These are phyloP conservation scores for Anguilla japonica DNA, from an alignment of 2,113 vertebrate genomes.

Conservation along the genomic window DNA sequence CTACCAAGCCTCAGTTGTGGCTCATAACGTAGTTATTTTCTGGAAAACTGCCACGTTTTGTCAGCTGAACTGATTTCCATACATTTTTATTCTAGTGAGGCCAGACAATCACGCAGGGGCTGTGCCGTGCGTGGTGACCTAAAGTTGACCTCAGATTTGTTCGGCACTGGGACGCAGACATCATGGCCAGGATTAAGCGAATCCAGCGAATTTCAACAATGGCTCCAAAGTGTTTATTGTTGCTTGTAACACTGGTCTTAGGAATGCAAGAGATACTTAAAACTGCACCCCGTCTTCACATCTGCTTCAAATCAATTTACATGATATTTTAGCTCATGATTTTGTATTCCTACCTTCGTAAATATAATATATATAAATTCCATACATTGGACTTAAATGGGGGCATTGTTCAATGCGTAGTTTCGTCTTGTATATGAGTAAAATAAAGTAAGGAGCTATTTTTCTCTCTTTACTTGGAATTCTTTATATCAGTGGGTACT, in stretches of 20 bases:
- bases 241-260: background rate
- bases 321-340: background rate
- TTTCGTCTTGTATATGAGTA: background rate
- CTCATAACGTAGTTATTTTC: background rate
- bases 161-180: background rate
- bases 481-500: background rate
- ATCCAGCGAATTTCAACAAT: background rate
- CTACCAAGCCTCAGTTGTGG: background rate
- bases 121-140: background rate
- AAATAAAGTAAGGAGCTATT: background rate
- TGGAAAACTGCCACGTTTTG: background rate
- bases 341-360: background rate
- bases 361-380: background rate
- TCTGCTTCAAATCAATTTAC: background rate
- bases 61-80: background rate
- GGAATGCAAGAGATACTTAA: background rate
- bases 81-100: background rate
- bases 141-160: constrained; percentile 1
- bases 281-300: background rate
- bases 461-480: background rate
- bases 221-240: background rate
- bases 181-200: background rate
- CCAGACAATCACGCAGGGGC: background rate
- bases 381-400: background rate
- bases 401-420: background rate